These are phyloP conservation scores for Danaus chrysippus DNA, from an alignment of 2,888 invertebrate species.

Conservation along the genomic window DNA sequence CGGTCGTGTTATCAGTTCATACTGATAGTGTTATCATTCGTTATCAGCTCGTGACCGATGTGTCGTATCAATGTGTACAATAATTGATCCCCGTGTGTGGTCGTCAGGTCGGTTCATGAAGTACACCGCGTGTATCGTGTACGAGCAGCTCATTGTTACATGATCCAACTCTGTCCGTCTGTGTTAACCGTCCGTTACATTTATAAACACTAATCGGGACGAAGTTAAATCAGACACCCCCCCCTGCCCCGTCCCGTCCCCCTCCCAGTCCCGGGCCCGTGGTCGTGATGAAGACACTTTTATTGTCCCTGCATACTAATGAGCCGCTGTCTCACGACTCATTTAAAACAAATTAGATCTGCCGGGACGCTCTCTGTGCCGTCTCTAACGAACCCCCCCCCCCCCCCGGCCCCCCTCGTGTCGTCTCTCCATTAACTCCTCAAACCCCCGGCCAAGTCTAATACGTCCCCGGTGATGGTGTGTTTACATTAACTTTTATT, in stretches of 20 bases:
- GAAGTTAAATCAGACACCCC: slow-evolving; percentile 18
- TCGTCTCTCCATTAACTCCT: background rate
- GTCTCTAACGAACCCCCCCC: too few species aligned
- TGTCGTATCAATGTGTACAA: slow-evolving; percentile 4
- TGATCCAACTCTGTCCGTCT: too few species aligned
- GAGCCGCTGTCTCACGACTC: background rate
- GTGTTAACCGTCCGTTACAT: too few species aligned
- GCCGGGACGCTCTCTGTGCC: background rate
- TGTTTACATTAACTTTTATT: slow-evolving; percentile 45
- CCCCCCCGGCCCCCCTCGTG: background rate
- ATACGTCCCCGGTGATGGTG: slow-evolving; percentile 8
- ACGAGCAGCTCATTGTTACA: too few species aligned
- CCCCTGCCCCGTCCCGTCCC: too few species aligned
- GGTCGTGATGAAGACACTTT: slow-evolving; percentile 3
- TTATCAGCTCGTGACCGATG: slow-evolving; percentile 1
- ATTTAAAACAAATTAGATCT: slow-evolving; percentile 1
- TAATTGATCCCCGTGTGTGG: too few species aligned
- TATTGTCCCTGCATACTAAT: slow-evolving; percentile 1
- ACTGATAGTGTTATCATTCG: too few species aligned
- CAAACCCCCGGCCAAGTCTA: background rate
- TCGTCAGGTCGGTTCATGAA: too few species aligned
- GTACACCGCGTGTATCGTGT: too few species aligned
- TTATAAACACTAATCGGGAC: slow-evolving; percentile 1
- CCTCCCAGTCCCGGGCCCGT: background rate
- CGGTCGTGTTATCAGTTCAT: too few species aligned